phyloP scores from a whole-genome alignment of 2,888 invertebrate genomes.

The Aspidiotus destructor region DNA sequence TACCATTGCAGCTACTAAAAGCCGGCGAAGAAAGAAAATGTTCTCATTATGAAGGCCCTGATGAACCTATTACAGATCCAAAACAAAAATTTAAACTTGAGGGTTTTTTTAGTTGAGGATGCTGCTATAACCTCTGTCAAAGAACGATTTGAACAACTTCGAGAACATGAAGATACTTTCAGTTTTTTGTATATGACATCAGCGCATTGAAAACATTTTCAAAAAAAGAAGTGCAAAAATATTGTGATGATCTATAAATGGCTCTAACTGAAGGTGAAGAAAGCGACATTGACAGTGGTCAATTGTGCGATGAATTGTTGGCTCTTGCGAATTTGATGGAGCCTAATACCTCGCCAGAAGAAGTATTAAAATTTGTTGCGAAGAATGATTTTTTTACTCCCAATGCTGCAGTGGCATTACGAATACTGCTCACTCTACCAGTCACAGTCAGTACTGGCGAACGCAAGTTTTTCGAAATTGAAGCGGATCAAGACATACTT shows the following conservation, averaged over 20 bases:
- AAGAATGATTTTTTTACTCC: too few species aligned
- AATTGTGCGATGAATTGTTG: slow-evolving; percentile 8
- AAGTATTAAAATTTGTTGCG: neutral
- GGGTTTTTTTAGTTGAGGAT: neutral
- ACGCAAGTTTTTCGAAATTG: slow-evolving; percentile 37
- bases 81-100: slow-evolving; percentile 13
- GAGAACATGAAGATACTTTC: slow-evolving; percentile 1
- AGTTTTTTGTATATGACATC: slow-evolving; percentile 8
- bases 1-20: neutral
- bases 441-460: slow-evolving; percentile 36
- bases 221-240: neutral
- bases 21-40: slow-evolving; percentile 1
- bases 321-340: neutral
- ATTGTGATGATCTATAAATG: slow-evolving; percentile 8
- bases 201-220: neutral
- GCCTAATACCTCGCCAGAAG: neutral
- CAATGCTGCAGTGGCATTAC: slow-evolving; percentile 32
- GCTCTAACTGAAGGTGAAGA: slow-evolving; percentile 1
- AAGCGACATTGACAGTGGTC: neutral
- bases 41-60: slow-evolving; percentile 8
- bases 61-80: slow-evolving; percentile 10
- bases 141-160: slow-evolving; percentile 6
- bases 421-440: slow-evolving; percentile 36
- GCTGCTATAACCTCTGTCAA: slow-evolving; percentile 6
- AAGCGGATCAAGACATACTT: slow-evolving; percentile 36